Evolutionary conservation across 2,113 vertebrate species (phyloP).

Genomic region (Archilochus colubris): DNA sequence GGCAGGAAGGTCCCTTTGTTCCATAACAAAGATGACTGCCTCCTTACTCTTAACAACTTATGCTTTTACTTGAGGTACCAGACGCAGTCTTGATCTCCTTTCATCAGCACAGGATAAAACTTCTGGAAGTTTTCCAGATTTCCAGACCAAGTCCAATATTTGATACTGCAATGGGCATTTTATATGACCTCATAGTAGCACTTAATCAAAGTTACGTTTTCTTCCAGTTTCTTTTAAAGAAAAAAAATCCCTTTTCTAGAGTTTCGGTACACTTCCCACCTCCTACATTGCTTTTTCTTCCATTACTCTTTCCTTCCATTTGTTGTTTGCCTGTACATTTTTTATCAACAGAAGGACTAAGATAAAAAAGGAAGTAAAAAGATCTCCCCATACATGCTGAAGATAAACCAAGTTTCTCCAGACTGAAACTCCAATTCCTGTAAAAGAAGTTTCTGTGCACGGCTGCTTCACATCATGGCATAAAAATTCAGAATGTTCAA

Average conservation of each 20-base stretch:
- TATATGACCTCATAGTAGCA: not conserved
- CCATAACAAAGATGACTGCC: rapidly evolving
- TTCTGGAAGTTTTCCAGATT: not conserved
- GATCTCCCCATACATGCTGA: not conserved
- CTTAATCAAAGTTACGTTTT: not conserved
- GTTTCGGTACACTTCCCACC: not conserved
- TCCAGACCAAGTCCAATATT: not conserved
- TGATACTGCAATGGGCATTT: not conserved
- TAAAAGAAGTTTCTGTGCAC: not conserved
- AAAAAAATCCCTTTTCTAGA: not conserved
- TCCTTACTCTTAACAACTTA: not conserved
- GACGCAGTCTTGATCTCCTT: not conserved
- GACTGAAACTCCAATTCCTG: not conserved
- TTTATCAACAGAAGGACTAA: not conserved
- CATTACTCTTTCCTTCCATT: not conserved
- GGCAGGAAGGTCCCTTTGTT: not conserved
- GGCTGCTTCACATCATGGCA: not conserved
- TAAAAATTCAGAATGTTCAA: not conserved
- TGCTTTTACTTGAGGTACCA: not conserved
- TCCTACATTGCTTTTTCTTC: not conserved
- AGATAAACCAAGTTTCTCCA: not conserved
- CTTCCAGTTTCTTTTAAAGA: not conserved
- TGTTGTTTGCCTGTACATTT: not conserved
- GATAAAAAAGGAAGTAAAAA: not conserved
- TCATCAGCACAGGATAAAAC: not conserved